phyloP scores from a whole-genome alignment of 2,888 invertebrate genomes.

The Agrochola lychnidis region DNA sequence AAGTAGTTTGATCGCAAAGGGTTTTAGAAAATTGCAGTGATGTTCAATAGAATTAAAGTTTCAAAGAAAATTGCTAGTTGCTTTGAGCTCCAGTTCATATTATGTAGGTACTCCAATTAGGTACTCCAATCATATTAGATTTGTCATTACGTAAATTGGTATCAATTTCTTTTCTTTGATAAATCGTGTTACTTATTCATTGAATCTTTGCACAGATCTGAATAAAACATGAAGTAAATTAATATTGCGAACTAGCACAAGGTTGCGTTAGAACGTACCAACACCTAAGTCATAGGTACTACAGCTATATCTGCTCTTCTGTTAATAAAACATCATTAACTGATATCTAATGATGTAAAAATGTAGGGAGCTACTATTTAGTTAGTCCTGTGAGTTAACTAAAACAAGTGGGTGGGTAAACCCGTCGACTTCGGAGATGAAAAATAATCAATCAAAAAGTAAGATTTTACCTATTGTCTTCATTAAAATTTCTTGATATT shows the following conservation, averaged over 20 bases:
- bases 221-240: neutral
- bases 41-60: slow-evolving; percentile 60
- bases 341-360: neutral
- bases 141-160: slow-evolving; percentile 27
- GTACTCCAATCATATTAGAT: slow-evolving; percentile 16
- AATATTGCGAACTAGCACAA: neutral
- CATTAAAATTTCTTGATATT: neutral
- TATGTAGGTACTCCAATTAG: too few relatives aligned
- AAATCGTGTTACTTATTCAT: slow-evolving; percentile 3
- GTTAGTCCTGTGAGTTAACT: neutral
- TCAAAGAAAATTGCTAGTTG: slow-evolving; percentile 56
- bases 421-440: neutral
- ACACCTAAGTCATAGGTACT: neutral
- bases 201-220: slow-evolving; percentile 3
- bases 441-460: neutral
- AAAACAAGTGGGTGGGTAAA: neutral
- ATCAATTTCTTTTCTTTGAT: slow-evolving; percentile 18
- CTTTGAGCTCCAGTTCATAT: slow-evolving; percentile 48
- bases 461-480: neutral
- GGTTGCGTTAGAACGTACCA: neutral
- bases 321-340: neutral
- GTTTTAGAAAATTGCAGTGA: slow-evolving; percentile 48
- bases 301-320: neutral
- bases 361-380: neutral
- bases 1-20: slow-evolving; percentile 38